Conservation (phyloP, 2,888 invertebrate species). For the Drosophila rubida region DNA sequence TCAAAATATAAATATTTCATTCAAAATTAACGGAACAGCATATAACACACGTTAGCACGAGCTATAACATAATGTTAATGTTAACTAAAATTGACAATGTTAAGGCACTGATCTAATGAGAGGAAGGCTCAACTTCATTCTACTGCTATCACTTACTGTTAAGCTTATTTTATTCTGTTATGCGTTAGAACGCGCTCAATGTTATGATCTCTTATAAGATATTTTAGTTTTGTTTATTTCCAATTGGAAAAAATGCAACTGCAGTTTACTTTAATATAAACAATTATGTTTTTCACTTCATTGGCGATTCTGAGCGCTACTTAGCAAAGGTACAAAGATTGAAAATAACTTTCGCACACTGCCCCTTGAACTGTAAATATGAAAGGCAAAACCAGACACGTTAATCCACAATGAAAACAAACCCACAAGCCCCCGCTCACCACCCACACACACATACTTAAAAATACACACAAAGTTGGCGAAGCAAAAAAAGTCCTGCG, state of each 20-base stretch:
- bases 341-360: constrained; percentile 9
- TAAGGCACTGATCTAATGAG: constrained; percentile 5
- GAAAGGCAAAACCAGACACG: constrained; percentile 29
- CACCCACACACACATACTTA: constrained; percentile 20
- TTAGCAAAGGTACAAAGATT: constrained; percentile 10
- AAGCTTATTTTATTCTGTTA: background rate
- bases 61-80: constrained; percentile 9
- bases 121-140: background rate
- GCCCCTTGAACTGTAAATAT: constrained; percentile 37
- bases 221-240: background rate
- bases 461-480: constrained; percentile 41
- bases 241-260: background rate
- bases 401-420: constrained; percentile 54
- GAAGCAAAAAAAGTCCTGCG: constrained; percentile 33
- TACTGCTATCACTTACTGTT: background rate
- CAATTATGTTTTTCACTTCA: background rate
- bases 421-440: constrained; percentile 21
- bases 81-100: constrained; percentile 10
- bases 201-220: background rate
- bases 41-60: too few relatives aligned
- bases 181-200: background rate
- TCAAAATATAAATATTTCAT: background rate
- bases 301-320: background rate
- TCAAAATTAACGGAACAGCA: constrained; percentile 32
- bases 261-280: background rate